Percentiles rank a stretch among this genome's conserved stretches.
Conservation (phyloP, 2,797 vertebrate genomes). For the Danio choprae region DNA sequence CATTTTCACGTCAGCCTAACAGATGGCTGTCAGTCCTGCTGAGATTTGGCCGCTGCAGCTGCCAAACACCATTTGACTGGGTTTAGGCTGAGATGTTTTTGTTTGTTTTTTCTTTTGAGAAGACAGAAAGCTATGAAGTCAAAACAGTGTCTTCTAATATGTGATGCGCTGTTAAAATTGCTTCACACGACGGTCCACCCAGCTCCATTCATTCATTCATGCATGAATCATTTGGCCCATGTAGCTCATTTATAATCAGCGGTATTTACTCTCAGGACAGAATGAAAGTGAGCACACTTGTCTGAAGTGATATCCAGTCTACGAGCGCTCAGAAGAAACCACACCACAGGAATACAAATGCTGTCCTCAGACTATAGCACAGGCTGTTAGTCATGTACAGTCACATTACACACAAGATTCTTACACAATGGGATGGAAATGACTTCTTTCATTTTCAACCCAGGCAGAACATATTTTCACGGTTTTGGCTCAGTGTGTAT, state of each 20-base stretch:
- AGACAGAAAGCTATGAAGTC: background rate
- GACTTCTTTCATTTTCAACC: background rate
- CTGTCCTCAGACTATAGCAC: background rate
- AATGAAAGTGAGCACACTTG: background rate
- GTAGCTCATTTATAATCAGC: background rate
- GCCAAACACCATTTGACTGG: slow-evolving; percentile 37
- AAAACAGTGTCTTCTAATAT: background rate
- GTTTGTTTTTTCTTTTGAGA: no score
- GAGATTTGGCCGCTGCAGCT: slow-evolving; percentile 25
- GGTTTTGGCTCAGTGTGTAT: background rate
- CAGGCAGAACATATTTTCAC: background rate
- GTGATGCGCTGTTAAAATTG: background rate
- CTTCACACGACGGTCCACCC: background rate
- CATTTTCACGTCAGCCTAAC: slow-evolving; percentile 1
- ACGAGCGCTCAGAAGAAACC: background rate
- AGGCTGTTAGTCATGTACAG: background rate
- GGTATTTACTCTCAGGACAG: background rate
- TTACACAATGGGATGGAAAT: slow-evolving; percentile 6
- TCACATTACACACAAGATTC: background rate
- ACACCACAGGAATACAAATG: slow-evolving; percentile 8
- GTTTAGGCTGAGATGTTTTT: no score
- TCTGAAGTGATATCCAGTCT: slow-evolving; percentile 12
- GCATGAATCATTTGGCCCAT: background rate
- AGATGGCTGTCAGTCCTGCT: slow-evolving; percentile 29
- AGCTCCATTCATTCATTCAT: slow-evolving; percentile 25